These are phyloP conservation scores for Chaetops frenatus DNA, from an alignment of 2,113 vertebrate species.

Conservation along the genomic window DNA sequence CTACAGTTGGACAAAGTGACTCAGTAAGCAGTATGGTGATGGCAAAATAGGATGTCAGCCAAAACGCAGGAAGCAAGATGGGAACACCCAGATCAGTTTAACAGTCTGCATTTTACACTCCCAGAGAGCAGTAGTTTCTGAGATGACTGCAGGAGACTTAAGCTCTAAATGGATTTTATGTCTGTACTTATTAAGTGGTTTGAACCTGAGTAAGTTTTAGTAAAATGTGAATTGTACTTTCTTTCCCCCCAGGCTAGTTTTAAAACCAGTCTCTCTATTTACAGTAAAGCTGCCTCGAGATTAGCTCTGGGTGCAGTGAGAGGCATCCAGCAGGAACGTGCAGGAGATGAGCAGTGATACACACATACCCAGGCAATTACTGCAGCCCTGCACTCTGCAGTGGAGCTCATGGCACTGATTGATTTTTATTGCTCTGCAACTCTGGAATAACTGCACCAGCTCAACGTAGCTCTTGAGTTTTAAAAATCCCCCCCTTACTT, in stretches of 20 bases:
- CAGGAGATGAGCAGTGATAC: background rate
- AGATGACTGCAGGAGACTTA: background rate
- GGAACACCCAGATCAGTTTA: slow-evolving; percentile 55
- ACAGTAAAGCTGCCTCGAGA: background rate
- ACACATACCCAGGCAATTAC: background rate
- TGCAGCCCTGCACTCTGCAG: background rate
- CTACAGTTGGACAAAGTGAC: slow-evolving; percentile 37
- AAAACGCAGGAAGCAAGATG: slow-evolving; percentile 45
- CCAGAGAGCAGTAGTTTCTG: background rate
- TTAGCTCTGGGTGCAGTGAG: background rate
- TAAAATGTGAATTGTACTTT: background rate
- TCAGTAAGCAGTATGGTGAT: slow-evolving; percentile 41
- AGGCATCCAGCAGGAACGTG: background rate
- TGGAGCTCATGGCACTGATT: background rate
- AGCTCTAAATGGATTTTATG: background rate
- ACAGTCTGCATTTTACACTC: background rate
- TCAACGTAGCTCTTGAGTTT: background rate
- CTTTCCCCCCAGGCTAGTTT: background rate
- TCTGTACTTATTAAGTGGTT: background rate
- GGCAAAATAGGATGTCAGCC: slow-evolving; percentile 53
- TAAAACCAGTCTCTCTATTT: background rate
- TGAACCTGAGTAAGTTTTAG: background rate
- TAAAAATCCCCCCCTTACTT: background rate
- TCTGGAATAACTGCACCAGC: background rate
- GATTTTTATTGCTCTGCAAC: background rate